phyloP scores from a whole-genome alignment of 2,888 invertebrate genomes.

The Nomada flava region DNA sequence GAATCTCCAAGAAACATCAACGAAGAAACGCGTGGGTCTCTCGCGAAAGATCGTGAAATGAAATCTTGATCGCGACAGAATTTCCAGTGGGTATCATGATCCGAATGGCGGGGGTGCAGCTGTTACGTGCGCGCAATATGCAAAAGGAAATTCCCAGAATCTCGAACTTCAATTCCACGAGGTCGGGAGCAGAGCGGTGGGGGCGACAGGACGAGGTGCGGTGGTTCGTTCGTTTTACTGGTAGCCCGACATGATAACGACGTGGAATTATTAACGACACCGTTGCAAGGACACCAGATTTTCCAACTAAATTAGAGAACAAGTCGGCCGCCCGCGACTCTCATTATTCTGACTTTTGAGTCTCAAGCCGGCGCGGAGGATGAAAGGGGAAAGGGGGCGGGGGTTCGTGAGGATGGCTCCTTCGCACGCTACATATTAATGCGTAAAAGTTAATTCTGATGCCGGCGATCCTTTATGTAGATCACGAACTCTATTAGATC shows the following conservation, averaged over 20 bases:
- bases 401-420: slow-evolving; percentile 2
- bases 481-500: slow-evolving; percentile 72
- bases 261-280: slow-evolving; percentile 70
- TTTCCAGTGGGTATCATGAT: slow-evolving; percentile 43
- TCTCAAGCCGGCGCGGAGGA: slow-evolving; percentile 7
- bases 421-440: slow-evolving; percentile 69
- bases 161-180: slow-evolving; percentile 58
- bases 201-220: not conserved
- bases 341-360: slow-evolving; percentile 68
- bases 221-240: slow-evolving; percentile 1
- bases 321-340: slow-evolving; percentile 61
- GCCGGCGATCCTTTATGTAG: slow-evolving; percentile 67
- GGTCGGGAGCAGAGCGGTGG: slow-evolving; percentile 29
- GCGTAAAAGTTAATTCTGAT: slow-evolving; percentile 71
- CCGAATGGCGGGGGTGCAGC: slow-evolving; percentile 4
- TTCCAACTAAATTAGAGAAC: slow-evolving; percentile 71
- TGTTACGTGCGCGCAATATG: slow-evolving; percentile 56
- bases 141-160: slow-evolving; percentile 51
- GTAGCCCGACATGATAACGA: slow-evolving; percentile 62
- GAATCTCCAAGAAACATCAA: slow-evolving; percentile 5
- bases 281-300: slow-evolving; percentile 65
- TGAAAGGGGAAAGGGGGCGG: not conserved
- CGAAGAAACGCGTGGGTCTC: not conserved
- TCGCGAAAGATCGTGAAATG: slow-evolving; percentile 34
- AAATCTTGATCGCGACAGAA: slow-evolving; percentile 38